These are phyloP conservation scores for Palythoa grandis DNA, from an alignment of 92 coral and sea anemone species.

Conservation along the genomic window DNA sequence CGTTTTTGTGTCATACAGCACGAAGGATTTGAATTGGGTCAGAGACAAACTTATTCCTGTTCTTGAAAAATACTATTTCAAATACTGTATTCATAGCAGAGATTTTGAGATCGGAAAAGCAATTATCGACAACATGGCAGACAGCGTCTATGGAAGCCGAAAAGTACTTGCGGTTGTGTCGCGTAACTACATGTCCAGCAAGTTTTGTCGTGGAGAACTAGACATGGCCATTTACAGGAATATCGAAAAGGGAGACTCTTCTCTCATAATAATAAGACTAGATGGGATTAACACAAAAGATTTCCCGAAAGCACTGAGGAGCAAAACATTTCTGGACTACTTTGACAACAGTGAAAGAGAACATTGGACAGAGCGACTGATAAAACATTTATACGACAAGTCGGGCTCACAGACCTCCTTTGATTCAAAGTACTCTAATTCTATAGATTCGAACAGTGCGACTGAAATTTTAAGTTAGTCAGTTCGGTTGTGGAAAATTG, in stretches of 20 bases:
- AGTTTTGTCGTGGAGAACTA: constrained; percentile 31
- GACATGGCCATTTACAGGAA: constrained; percentile 42
- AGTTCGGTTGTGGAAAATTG: background rate
- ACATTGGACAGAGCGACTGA: constrained; percentile 29
- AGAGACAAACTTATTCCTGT: constrained; percentile 27
- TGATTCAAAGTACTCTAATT: background rate
- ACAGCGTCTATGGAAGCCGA: constrained; percentile 46
- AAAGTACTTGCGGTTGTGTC: constrained; percentile 39
- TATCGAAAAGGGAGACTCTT: constrained; percentile 27
- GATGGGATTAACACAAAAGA: constrained; percentile 34
- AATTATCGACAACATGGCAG: constrained; percentile 50
- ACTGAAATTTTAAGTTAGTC: background rate
- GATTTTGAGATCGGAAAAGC: constrained; percentile 45
- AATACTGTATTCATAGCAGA: constrained; percentile 48
- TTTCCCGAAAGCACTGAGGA: constrained; percentile 40
- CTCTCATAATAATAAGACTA: constrained; percentile 24
- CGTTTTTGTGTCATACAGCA: constrained; percentile 46
- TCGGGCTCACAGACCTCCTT: constrained; percentile 5
- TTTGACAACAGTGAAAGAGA: constrained; percentile 44
- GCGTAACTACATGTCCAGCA: constrained; percentile 34
- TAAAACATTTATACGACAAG: constrained; percentile 30
- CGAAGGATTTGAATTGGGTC: constrained; percentile 41
- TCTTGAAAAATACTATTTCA: constrained; percentile 24
- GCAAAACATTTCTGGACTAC: constrained; percentile 48
- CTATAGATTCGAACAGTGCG: background rate